phyloP scores from a whole-genome alignment of 1,140 invertebrate genomes.

The Drosophila tropicalis region DNA sequence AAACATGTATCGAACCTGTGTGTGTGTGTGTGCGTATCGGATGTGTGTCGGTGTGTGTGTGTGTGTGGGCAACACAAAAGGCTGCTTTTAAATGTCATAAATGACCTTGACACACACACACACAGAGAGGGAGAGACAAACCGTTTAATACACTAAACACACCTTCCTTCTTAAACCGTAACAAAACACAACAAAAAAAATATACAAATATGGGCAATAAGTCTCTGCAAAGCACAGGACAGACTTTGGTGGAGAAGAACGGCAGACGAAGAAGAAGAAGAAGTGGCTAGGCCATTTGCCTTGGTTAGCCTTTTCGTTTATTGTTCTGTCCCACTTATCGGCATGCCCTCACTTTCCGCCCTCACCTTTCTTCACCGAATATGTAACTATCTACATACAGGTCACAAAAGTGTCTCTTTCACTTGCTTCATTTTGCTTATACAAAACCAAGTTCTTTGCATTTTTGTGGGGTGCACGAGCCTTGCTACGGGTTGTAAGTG shows the following conservation, averaged over 20 bases:
- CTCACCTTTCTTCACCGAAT: background rate
- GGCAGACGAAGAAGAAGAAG: constrained; percentile 18
- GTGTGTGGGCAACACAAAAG: constrained; percentile 47
- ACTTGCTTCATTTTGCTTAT: constrained; percentile 7
- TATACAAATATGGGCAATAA: constrained; percentile 26
- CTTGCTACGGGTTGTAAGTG: constrained; percentile 5
- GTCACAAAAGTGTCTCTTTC: constrained; percentile 27
- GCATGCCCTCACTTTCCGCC: background rate
- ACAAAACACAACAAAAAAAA: constrained; percentile 41
- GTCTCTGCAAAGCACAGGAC: constrained; percentile 15
- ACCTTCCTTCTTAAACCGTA: constrained; percentile 68
- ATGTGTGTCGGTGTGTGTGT: constrained; percentile 27
- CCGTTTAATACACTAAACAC: constrained; percentile 43
- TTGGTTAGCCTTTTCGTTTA: constrained; percentile 42
- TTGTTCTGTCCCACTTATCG: constrained; percentile 26
- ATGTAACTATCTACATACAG: constrained; percentile 22
- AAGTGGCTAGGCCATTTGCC: constrained; percentile 39
- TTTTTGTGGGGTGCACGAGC: constrained; percentile 50
- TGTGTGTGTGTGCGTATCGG: constrained; percentile 10
- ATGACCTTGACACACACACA: constrained; percentile 72
- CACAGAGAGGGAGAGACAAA: constrained; percentile 30
- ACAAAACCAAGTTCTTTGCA: background rate
- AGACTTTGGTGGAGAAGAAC: constrained; percentile 13
- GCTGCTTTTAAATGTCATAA: constrained; percentile 67
- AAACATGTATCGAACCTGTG: constrained; percentile 53